phyloP scores from a whole-genome alignment of 2,797 vertebrate species.

The Argyrosomus regius region DNA sequence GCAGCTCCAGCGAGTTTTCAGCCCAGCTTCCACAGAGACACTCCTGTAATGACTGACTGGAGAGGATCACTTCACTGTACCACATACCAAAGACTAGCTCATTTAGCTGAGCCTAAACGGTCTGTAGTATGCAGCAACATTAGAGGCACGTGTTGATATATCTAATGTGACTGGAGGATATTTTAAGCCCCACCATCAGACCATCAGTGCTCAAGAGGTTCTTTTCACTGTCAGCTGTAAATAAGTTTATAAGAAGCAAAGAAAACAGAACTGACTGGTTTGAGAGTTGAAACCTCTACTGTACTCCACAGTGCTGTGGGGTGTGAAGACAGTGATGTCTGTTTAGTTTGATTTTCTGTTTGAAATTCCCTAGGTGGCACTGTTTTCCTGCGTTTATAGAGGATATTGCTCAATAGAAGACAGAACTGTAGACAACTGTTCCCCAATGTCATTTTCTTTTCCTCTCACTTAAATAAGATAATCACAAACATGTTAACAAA shows the following conservation, averaged over 20 bases:
- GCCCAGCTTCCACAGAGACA: not conserved
- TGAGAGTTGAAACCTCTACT: not conserved
- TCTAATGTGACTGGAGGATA: not conserved
- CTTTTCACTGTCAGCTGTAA: not conserved
- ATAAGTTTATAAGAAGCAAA: not conserved
- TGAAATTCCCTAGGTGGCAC: slow-evolving; percentile 33
- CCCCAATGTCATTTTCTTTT: not conserved
- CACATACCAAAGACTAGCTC: not conserved
- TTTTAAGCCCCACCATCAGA: not conserved
- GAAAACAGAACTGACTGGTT: not conserved
- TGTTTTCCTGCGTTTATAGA: slow-evolving; percentile 31
- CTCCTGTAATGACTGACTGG: not conserved
- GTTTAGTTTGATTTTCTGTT: not conserved
- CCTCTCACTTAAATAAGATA: not conserved
- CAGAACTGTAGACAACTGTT: not conserved
- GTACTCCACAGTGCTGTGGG: not conserved
- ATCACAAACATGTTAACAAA: too few species aligned
- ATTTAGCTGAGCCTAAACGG: not conserved
- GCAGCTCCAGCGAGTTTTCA: not conserved
- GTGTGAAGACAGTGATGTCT: not conserved
- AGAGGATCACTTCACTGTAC: slow-evolving; percentile 12
- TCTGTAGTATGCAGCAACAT: not conserved
- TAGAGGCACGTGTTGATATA: not conserved
- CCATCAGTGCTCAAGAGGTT: not conserved
- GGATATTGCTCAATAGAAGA: not conserved